phyloP scores from a whole-genome alignment of 2,113 vertebrate genomes.

The Acrocephalus kingi region DNA sequence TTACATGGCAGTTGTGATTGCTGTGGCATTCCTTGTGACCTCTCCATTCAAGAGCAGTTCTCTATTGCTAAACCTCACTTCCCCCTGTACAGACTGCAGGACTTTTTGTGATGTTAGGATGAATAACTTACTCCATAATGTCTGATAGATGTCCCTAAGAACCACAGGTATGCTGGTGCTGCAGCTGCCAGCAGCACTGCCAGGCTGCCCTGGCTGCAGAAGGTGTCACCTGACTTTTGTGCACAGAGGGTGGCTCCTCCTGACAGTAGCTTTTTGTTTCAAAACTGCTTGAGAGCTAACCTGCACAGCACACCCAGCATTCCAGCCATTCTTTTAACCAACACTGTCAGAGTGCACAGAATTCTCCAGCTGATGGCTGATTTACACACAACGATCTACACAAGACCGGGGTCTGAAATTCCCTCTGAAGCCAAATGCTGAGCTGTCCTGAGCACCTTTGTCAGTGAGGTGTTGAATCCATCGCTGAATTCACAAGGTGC shows the following conservation, averaged over 20 bases:
- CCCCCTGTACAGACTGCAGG: accelerated
- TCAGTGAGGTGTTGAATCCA: neutral
- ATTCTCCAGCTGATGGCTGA: neutral
- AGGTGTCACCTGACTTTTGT: neutral
- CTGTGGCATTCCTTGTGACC: neutral
- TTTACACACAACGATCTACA: neutral
- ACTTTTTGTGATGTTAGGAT: neutral
- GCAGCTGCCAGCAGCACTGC: neutral
- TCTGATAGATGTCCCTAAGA: neutral
- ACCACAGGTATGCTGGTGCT: neutral
- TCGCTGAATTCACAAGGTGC: neutral
- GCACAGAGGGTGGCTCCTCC: neutral
- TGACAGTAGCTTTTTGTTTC: no score
- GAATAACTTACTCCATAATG: neutral
- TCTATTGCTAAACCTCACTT: neutral
- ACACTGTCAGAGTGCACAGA: accelerated
- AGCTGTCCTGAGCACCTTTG: neutral
- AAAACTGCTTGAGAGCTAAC: neutral
- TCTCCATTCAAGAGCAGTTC: neutral
- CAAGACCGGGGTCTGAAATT: neutral
- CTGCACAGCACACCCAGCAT: neutral
- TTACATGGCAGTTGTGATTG: neutral
- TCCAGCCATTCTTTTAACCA: neutral
- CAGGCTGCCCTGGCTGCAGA: neutral
- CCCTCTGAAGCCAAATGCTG: neutral